These are phyloP conservation scores for Hippoglossus hippoglossus DNA, from an alignment of 2,797 vertebrate species.

Conservation along the genomic window DNA sequence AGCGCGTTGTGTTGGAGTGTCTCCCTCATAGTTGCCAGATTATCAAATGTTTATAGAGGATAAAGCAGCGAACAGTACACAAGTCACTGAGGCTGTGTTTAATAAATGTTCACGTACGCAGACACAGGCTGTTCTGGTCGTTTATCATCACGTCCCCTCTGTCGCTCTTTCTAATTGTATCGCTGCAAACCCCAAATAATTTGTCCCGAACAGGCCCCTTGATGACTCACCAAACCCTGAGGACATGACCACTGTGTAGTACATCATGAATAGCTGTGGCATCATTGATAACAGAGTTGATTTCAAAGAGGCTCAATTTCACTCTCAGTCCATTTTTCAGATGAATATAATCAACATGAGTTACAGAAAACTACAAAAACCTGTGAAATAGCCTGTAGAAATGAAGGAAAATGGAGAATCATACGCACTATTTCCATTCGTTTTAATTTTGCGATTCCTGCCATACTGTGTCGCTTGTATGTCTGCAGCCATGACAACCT, in stretches of 20 bases:
- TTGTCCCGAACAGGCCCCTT: slow-evolving; percentile 29
- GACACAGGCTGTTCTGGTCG: slow-evolving; percentile 17
- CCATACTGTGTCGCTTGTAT: not conserved
- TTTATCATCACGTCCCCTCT: slow-evolving; percentile 36
- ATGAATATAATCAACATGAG: slow-evolving; percentile 1
- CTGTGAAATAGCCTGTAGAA: not conserved
- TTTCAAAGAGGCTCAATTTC: slow-evolving; percentile 9
- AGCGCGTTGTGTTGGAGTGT: slow-evolving; percentile 16
- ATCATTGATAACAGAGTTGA: slow-evolving; percentile 21
- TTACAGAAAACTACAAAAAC: not conserved
- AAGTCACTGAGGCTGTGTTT: slow-evolving; percentile 5
- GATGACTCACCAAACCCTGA: slow-evolving; percentile 21
- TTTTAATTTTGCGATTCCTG: not conserved
- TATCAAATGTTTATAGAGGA: slow-evolving; percentile 11
- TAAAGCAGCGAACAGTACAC: not conserved
- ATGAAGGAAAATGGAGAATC: not conserved
- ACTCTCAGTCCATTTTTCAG: not conserved
- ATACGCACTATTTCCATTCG: not conserved
- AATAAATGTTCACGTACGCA: slow-evolving; percentile 7
- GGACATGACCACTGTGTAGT: not conserved
- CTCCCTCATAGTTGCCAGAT: slow-evolving; percentile 11
- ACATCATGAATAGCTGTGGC: slow-evolving; percentile 10
- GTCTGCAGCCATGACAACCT: slow-evolving; percentile 15
- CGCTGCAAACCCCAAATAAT: slow-evolving; percentile 18
- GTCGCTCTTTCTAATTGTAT: slow-evolving; percentile 30